These are phyloP conservation scores for Digitonthophagus gazella DNA, from an alignment of 2,888 invertebrate genomes.

Conservation along the genomic window DNA sequence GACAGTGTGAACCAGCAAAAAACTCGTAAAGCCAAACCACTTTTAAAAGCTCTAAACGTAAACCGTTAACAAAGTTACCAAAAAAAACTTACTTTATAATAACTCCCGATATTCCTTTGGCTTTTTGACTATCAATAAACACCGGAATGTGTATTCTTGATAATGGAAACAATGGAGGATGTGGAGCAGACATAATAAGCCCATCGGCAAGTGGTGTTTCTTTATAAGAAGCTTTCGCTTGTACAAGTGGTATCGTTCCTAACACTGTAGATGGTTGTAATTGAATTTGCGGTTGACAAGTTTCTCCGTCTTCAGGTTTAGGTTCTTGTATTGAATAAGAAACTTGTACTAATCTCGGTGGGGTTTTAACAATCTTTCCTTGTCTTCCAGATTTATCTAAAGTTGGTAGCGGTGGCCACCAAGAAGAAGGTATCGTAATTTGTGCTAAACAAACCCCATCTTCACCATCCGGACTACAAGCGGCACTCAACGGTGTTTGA, in stretches of 20 bases:
- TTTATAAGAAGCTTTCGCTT: slow-evolving; percentile 77
- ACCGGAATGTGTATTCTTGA: slow-evolving; percentile 89
- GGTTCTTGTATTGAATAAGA: slow-evolving; percentile 89
- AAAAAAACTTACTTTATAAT: slow-evolving; percentile 76
- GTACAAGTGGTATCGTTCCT: slow-evolving; percentile 67
- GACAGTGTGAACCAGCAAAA: not conserved
- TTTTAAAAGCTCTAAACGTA: not conserved
- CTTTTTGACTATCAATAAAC: slow-evolving; percentile 72
- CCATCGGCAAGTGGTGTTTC: slow-evolving; percentile 82
- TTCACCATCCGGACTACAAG: slow-evolving; percentile 91
- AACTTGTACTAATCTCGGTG: slow-evolving; percentile 73
- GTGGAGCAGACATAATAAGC: slow-evolving; percentile 81
- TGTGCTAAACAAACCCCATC: slow-evolving; percentile 87
- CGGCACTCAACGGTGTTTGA: slow-evolving; percentile 70
- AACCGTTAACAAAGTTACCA: no score
- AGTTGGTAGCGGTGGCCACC: slow-evolving; percentile 81
- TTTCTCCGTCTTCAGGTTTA: slow-evolving; percentile 62
- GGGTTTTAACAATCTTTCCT: slow-evolving; percentile 50
- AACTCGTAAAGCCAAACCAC: not conserved
- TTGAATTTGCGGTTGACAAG: slow-evolving; percentile 74
- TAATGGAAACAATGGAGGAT: slow-evolving; percentile 85
- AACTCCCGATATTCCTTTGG: slow-evolving; percentile 69
- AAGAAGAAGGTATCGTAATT: slow-evolving; percentile 81
- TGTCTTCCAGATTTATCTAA: slow-evolving; percentile 60
- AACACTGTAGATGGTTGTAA: slow-evolving; percentile 59